Evolutionary conservation across 2,797 vertebrate species (phyloP).

Genomic region (Varecia variegata): DNA sequence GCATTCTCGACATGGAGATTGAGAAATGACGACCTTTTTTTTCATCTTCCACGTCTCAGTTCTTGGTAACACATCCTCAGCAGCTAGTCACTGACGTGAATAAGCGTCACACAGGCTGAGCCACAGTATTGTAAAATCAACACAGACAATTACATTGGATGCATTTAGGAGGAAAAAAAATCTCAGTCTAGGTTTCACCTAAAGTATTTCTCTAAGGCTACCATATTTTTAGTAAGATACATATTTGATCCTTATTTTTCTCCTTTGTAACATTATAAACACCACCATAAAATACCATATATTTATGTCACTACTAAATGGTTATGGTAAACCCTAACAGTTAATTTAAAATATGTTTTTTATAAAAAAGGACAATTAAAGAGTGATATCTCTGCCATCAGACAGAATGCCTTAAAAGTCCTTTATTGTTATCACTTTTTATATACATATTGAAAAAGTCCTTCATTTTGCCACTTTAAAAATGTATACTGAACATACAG

Average conservation of each 20-base stretch:
- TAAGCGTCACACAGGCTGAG: accelerated
- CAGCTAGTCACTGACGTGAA: background rate
- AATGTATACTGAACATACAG: background rate
- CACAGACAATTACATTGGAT: background rate
- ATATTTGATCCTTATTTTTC: background rate
- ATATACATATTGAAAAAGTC: background rate
- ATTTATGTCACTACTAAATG: slow-evolving; percentile 15
- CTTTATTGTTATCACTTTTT: background rate
- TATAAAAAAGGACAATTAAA: background rate
- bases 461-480: background rate
- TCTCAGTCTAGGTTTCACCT: background rate
- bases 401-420: background rate
- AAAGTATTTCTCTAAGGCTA: background rate
- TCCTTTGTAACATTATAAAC: slow-evolving; percentile 30
- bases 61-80: background rate
- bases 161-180: background rate
- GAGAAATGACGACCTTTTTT: background rate
- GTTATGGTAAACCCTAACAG: background rate
- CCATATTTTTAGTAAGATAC: slow-evolving; percentile 13
- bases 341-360: background rate
- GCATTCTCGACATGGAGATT: background rate
- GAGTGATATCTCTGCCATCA: background rate
- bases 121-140: background rate
- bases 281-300: background rate
- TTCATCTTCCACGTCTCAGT: background rate